Conservation (phyloP, 64 coral and sea anemone species). For the Acropora tenuis region DNA sequence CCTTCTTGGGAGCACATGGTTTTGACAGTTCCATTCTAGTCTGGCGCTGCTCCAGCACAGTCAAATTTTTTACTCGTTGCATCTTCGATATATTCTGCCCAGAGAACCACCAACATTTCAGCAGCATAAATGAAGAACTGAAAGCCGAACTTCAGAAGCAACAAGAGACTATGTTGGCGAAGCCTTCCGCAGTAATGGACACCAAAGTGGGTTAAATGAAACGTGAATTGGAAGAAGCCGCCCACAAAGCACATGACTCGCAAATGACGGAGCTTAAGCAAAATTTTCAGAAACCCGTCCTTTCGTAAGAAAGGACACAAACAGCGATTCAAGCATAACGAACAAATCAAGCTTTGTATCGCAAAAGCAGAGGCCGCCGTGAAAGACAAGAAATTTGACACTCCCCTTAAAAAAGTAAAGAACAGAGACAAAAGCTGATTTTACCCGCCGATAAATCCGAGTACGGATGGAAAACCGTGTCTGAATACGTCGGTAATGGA, state of each 20-base stretch:
- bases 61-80: too few species aligned
- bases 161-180: too few species aligned
- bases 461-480: neutral
- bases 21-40: too few species aligned
- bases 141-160: too few species aligned
- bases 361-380: neutral
- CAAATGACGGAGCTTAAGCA: constrained; percentile 2
- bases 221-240: neutral
- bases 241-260: neutral
- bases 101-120: too few species aligned
- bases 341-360: neutral
- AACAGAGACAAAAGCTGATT: neutral
- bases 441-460: neutral
- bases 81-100: too few species aligned
- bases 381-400: neutral
- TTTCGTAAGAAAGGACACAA: constrained; percentile 27
- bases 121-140: too few species aligned
- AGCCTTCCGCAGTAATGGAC: too few species aligned
- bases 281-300: neutral
- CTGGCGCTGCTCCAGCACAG: too few species aligned
- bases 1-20: neutral
- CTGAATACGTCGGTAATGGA: constrained; percentile 12
- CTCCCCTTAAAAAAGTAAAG: neutral
- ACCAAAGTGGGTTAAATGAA: neutral
- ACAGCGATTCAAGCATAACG: neutral